phyloP scores from a whole-genome alignment of 2,113 vertebrate genomes.

The Meriones unguiculatus region DNA sequence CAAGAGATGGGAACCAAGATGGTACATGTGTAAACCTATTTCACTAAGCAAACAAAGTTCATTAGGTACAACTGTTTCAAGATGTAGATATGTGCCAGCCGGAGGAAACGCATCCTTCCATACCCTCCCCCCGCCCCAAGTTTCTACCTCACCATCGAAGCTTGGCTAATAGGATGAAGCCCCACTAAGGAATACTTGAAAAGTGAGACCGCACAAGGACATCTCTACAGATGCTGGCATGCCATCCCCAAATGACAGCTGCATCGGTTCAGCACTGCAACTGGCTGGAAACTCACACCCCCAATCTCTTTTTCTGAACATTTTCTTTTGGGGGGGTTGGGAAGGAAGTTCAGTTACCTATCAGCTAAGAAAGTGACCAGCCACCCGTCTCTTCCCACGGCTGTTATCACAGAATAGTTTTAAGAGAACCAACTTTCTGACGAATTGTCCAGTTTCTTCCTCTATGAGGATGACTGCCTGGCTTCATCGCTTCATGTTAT shows the following conservation, averaged over 20 bases:
- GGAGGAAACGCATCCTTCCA: slow-evolving; percentile 71
- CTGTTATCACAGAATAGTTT: slow-evolving; percentile 29
- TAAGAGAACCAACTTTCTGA: slow-evolving; percentile 48
- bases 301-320: slow-evolving; percentile 56
- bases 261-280: slow-evolving; percentile 51
- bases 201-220: slow-evolving; percentile 65
- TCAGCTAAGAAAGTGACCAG: slow-evolving; percentile 61
- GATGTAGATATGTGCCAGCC: slow-evolving; percentile 72
- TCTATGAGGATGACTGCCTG: slow-evolving; percentile 41
- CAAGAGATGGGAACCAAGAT: slow-evolving; percentile 26
- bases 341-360: slow-evolving; percentile 61
- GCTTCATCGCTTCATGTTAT: slow-evolving; percentile 66
- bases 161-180: slow-evolving; percentile 61
- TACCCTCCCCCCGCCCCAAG: slow-evolving; percentile 47
- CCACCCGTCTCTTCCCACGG: slow-evolving; percentile 42
- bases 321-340: slow-evolving; percentile 50
- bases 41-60: slow-evolving; percentile 78
- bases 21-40: slow-evolving; percentile 77
- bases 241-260: slow-evolving; percentile 28
- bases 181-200: slow-evolving; percentile 67
- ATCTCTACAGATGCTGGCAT: slow-evolving; percentile 47
- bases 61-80: slow-evolving; percentile 68
- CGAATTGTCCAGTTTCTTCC: background rate
- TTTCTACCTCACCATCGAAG: slow-evolving; percentile 65
- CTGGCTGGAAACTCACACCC: slow-evolving; percentile 49